Evolutionary conservation across 2,113 vertebrate species (phyloP).

Genomic region (Antechinus stuartii): DNA sequence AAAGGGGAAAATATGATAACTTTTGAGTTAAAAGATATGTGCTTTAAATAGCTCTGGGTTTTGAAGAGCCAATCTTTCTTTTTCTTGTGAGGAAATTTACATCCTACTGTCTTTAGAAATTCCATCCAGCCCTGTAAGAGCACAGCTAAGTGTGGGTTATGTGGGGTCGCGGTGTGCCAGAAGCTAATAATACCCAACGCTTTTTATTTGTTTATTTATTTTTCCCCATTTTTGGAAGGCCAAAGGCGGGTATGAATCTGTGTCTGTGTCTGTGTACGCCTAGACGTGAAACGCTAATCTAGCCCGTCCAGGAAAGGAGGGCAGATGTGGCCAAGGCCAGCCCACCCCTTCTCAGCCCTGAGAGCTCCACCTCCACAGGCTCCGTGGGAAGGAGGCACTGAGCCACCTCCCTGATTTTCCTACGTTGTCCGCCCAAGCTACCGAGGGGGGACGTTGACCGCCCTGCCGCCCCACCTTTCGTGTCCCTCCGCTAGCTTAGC

Average conservation of each 20-base stretch:
- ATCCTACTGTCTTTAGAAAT: not conserved
- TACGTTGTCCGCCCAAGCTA: no score
- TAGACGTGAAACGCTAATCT: not conserved
- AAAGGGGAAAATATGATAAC: not conserved
- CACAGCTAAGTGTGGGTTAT: not conserved
- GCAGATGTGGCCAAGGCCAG: not conserved
- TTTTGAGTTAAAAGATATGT: not conserved
- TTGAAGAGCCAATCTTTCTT: not conserved
- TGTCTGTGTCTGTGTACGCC: not conserved
- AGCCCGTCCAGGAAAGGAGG: not conserved
- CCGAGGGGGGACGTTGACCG: not conserved
- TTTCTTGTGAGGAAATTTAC: not conserved
- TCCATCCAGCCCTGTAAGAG: not conserved
- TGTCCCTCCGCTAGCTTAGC: rapidly evolving
- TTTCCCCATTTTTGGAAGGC: not conserved
- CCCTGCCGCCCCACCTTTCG: rapidly evolving
- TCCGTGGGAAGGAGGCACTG: not conserved
- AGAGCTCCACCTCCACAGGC: rapidly evolving
- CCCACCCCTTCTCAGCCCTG: not conserved
- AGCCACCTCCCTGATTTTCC: not conserved
- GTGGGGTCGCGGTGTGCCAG: no score
- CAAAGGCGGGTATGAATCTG: not conserved
- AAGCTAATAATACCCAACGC: not conserved
- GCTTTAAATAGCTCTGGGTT: not conserved
- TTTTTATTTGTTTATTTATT: not conserved